These are phyloP conservation scores for Centropus bengalensis DNA, from an alignment of 2,113 vertebrate species.

Conservation along the genomic window DNA sequence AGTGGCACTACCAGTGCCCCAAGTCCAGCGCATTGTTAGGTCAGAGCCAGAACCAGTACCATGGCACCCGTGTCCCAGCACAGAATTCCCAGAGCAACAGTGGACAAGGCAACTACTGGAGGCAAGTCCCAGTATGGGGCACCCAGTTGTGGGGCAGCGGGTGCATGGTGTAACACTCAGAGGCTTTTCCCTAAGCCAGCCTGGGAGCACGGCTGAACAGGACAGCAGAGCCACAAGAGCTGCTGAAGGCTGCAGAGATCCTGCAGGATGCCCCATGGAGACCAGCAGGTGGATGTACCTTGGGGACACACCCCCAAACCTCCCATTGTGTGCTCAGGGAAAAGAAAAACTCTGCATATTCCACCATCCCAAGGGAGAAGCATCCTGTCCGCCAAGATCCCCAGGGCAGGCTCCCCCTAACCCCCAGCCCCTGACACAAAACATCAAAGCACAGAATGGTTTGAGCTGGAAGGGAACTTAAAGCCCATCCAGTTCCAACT, in stretches of 20 bases:
- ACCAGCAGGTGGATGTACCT: accelerated
- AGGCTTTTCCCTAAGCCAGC: not conserved
- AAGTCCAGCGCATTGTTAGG: not conserved
- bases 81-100: not conserved
- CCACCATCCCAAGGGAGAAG: not conserved
- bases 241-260: not conserved
- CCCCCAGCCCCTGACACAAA: not conserved
- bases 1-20: accelerated
- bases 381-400: not conserved
- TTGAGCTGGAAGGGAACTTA: too few relatives aligned
- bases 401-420: not conserved
- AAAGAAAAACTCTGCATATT: not conserved
- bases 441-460: too few relatives aligned
- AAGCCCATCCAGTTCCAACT: too few relatives aligned
- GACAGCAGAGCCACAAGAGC: not conserved
- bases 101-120: too few relatives aligned
- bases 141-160: not conserved
- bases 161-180: accelerated
- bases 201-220: accelerated
- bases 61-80: accelerated
- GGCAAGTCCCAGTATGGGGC: not conserved
- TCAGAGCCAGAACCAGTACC: not conserved
- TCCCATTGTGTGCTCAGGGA: not conserved
- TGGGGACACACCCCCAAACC: not conserved
- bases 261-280: not conserved